phyloP scores from a whole-genome alignment of 2,113 vertebrate species.

The Vireo altiloquus region DNA sequence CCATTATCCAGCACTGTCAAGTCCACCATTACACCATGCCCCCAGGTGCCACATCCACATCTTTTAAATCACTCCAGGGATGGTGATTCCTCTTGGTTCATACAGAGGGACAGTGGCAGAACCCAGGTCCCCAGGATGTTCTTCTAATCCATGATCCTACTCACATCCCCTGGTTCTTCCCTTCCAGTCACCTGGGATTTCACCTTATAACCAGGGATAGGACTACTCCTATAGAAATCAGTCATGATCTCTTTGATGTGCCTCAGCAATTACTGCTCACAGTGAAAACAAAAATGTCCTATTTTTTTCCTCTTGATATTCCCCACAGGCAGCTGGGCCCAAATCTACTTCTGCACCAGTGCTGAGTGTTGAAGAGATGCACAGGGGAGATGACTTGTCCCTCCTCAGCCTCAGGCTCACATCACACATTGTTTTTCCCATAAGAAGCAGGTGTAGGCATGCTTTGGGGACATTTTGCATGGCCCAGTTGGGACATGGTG shows the following conservation, averaged over 20 bases:
- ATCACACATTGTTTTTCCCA: not conserved
- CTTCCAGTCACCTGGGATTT: not conserved
- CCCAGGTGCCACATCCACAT: not conserved
- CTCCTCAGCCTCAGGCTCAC: not conserved
- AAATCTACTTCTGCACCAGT: not conserved
- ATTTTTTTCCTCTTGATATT: not conserved
- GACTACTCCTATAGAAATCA: not conserved
- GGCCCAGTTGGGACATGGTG: not conserved
- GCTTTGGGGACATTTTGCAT: not conserved
- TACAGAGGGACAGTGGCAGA: not conserved
- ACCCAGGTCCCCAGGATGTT: not conserved
- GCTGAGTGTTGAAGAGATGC: not conserved
- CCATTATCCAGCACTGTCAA: not conserved
- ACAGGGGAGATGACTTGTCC: not conserved
- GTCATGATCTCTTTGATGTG: not conserved
- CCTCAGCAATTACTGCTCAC: not conserved
- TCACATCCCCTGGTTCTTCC: not conserved
- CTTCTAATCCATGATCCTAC: not conserved
- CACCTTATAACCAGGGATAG: not conserved
- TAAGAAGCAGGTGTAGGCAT: not conserved
- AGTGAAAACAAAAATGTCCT: not conserved
- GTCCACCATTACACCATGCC: not conserved
- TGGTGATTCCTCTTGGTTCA: not conserved
- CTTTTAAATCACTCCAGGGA: not conserved
- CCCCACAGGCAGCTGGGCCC: not conserved